These are phyloP conservation scores for Empis livida DNA, from an alignment of 2,888 invertebrate species.

Conservation along the genomic window DNA sequence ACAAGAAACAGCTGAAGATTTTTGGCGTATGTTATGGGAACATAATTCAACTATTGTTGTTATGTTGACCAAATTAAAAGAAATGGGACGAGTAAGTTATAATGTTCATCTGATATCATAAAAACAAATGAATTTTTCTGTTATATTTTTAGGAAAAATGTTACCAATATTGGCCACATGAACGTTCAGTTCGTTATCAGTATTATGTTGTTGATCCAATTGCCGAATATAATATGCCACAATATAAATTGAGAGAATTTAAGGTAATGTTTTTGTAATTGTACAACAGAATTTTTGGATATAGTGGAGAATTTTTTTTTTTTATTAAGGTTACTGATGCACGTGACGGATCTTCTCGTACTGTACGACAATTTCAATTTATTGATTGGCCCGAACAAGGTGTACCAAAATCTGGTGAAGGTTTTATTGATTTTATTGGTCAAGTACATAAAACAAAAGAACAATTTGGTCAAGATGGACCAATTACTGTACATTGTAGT, in stretches of 20 bases:
- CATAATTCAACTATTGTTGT: conserved; percentile 99
- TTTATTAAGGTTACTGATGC: conserved; percentile 96
- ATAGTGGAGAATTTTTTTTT: too few relatives aligned
- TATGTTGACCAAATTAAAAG: conserved; percentile 94
- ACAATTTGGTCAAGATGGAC: conserved; percentile 98
- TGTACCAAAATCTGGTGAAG: conserved; percentile 95
- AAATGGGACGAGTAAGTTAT: conserved; percentile 86
- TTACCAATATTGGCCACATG: conserved; percentile 99
- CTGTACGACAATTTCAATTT: conserved; percentile 92
- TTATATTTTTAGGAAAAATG: conserved; percentile 74
- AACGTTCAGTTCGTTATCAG: conserved; percentile 91
- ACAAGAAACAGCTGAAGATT: conserved; percentile 92
- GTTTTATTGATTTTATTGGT: conserved; percentile 98
- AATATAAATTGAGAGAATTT: conserved; percentile 96
- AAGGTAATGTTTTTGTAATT: conserved; percentile 50
- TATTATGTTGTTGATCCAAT: conserved; percentile 98
- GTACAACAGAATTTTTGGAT: too few relatives aligned
- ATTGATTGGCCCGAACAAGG: conserved; percentile 95
- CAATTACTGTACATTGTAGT: conserved; percentile 97
- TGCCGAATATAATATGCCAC: conserved; percentile 99
- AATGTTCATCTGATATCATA: too few relatives aligned
- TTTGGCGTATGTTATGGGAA: conserved; percentile 99
- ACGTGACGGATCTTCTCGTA: conserved; percentile 89
- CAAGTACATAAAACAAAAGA: conserved; percentile 99
- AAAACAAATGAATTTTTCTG: background rate